These are phyloP conservation scores for Meteorus sp. DNA, from an alignment of 1,140 invertebrate species.

Conservation along the genomic window DNA sequence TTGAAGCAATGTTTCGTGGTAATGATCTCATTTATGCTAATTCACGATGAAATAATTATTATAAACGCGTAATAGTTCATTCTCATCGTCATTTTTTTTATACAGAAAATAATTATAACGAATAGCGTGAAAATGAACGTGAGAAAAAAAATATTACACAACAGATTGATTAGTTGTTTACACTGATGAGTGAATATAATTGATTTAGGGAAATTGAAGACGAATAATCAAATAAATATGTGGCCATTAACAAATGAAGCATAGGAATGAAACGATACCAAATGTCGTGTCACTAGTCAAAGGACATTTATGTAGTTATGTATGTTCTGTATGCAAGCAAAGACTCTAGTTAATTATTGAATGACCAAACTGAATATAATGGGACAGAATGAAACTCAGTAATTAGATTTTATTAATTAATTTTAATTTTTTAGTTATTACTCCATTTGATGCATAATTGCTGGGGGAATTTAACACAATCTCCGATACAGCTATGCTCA, in stretches of 20 bases:
- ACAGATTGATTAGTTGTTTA: too few species aligned
- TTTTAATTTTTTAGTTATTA: not conserved
- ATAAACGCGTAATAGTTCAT: not conserved
- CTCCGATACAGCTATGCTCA: conserved; percentile 23
- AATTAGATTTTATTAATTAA: not conserved
- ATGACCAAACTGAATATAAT: conserved; percentile 7
- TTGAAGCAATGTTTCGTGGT: conserved; percentile 50
- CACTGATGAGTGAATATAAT: not conserved
- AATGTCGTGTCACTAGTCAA: conserved; percentile 29
- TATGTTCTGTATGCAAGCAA: not conserved
- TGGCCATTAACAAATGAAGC: not conserved
- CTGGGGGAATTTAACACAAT: not conserved
- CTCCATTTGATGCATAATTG: not conserved
- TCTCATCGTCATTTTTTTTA: too few species aligned
- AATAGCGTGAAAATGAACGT: too few species aligned
- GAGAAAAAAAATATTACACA: too few species aligned
- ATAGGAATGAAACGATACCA: conserved; percentile 17
- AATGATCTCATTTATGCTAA: conserved; percentile 42
- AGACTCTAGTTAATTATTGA: not conserved
- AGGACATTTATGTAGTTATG: not conserved
- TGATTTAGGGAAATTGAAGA: not conserved
- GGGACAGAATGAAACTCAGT: conserved; percentile 1
- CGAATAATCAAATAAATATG: not conserved
- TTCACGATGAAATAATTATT: conserved; percentile 14
- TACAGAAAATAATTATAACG: too few species aligned